Conservation (phyloP, 2,888 invertebrate species). For the Lochmaea crataegi region DNA sequence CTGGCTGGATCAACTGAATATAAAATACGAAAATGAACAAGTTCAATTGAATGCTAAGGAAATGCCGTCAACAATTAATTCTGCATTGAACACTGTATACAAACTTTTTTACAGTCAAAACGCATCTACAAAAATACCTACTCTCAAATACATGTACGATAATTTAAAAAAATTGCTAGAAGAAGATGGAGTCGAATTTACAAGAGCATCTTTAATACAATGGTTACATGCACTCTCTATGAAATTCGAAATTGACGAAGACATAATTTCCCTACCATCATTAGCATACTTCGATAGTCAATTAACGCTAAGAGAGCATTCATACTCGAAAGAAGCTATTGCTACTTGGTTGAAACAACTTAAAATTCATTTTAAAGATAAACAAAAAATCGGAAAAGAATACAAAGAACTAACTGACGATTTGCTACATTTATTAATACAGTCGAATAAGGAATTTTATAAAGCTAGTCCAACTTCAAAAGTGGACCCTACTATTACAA, state of each 20-base stretch:
- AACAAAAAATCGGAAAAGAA: neutral
- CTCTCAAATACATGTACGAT: neutral
- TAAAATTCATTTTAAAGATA: neutral
- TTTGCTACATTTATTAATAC: neutral
- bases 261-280: neutral
- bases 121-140: neutral
- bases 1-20: slow-evolving; percentile 1
- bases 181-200: neutral
- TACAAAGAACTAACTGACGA: neutral
- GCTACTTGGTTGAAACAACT: neutral
- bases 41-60: neutral
- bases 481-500: neutral
- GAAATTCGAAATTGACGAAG: slow-evolving; percentile 1
- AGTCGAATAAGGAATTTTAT: neutral
- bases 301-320: neutral
- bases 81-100: neutral
- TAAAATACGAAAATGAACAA: neutral
- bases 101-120: neutral
- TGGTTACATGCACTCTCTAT: neutral
- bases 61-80: neutral
- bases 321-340: neutral
- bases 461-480: neutral
- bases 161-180: neutral
- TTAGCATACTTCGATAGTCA: slow-evolving; percentile 3
- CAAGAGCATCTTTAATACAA: neutral